Percentiles rank a stretch among this genome's conserved stretches.
Evolutionary conservation across 2,888 invertebrate genomes (phyloP).

Genomic region (Pseudoips prasinana): DNA sequence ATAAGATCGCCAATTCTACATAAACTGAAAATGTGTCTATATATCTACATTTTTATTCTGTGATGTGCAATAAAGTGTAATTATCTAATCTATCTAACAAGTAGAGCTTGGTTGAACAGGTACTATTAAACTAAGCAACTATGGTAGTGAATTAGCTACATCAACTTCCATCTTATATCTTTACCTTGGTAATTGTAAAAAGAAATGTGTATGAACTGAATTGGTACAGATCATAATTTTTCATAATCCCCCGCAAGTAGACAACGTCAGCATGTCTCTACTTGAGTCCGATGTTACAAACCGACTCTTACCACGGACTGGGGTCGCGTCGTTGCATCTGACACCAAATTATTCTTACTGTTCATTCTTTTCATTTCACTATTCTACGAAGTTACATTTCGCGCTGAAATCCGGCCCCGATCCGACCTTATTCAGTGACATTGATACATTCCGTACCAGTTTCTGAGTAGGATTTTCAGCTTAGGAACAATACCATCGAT

Average conservation of each 20-base stretch:
- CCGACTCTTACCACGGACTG: conserved; percentile 58
- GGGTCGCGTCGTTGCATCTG: conserved; percentile 71
- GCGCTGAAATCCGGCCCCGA: conserved; percentile 47
- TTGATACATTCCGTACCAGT: conserved; percentile 56
- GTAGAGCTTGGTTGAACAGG: no score
- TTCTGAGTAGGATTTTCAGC: conserved; percentile 42
- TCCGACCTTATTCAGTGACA: conserved; percentile 48
- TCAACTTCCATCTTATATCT: no score
- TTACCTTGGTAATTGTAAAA: no score
- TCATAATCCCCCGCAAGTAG: conserved; percentile 28
- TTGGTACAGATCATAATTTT: no score
- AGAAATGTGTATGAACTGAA: no score
- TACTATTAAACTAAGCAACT: no score
- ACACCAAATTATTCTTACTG: conserved; percentile 65
- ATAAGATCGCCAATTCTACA: no score
- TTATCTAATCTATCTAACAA: no score
- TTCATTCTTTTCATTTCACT: conserved; percentile 63
- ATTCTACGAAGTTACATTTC: conserved; percentile 66
- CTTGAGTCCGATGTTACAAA: conserved; percentile 55
- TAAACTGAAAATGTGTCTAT: no score
- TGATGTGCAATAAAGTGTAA: no score
- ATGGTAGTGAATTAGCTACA: no score
- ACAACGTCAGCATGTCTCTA: conserved; percentile 36
- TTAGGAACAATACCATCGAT: conserved; percentile 52
- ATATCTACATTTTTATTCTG: no score